These are phyloP conservation scores for Reinhardtius hippoglossoides DNA, from an alignment of 2,113 vertebrate genomes.

Conservation along the genomic window DNA sequence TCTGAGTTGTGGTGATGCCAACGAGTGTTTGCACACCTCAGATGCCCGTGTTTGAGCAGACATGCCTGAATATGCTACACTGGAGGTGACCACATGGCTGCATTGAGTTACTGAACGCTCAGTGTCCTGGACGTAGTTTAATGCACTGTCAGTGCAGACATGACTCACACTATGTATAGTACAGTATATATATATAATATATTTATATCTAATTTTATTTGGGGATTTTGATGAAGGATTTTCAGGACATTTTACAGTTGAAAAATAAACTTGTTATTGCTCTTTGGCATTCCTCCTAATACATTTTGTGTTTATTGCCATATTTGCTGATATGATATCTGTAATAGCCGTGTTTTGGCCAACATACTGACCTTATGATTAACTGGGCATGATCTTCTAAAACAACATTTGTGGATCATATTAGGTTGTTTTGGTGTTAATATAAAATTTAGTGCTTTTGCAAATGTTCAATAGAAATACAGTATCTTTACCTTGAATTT, in stretches of 20 bases:
- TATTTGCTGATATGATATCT: background rate
- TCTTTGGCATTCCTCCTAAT: background rate
- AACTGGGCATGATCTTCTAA: background rate
- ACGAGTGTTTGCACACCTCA: constrained; percentile 13
- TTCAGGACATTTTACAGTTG: too few relatives aligned
- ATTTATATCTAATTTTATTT: too few relatives aligned
- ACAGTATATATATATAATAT: too few relatives aligned
- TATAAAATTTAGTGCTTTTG: background rate
- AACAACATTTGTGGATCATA: background rate
- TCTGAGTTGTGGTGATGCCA: constrained; percentile 19
- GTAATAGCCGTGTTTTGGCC: background rate
- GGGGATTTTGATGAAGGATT: too few relatives aligned
- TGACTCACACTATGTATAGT: background rate
- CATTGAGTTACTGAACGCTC: background rate
- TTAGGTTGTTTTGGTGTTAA: background rate
- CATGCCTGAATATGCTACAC: constrained; percentile 14
- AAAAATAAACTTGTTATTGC: background rate
- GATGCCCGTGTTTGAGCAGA: constrained; percentile 24
- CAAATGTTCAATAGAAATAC: background rate
- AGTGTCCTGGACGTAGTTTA: background rate
- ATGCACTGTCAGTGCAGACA: background rate
- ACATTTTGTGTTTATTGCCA: background rate
- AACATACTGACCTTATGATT: background rate
- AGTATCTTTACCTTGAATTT: too few relatives aligned
- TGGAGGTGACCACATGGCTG: background rate